Evolutionary conservation across 1,140 invertebrate genomes (phyloP).

Genomic region (Pemphigus obesinymphae): DNA sequence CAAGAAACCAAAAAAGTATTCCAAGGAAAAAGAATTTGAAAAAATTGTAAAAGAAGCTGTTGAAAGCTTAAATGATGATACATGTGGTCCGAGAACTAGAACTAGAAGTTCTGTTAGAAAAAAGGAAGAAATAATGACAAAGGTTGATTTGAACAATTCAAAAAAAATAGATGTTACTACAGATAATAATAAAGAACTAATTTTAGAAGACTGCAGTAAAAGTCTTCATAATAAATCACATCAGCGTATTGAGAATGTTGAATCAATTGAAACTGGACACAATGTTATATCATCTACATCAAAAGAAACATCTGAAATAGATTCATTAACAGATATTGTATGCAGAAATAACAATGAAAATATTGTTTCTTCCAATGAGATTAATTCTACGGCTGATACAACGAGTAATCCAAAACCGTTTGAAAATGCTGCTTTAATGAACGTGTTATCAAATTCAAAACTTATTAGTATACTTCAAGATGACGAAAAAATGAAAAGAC

Average conservation of each 20-base stretch:
- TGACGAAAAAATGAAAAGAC: not conserved
- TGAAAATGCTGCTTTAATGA: not conserved
- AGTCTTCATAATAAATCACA: not conserved
- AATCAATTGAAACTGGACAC: not conserved
- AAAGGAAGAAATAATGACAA: not conserved
- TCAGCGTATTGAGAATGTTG: not conserved
- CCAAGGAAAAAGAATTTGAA: conserved; percentile 32
- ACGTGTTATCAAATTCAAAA: not conserved
- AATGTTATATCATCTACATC: conserved; percentile 30
- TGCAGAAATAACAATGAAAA: not conserved
- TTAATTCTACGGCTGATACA: conserved; percentile 6
- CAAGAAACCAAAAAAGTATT: conserved; percentile 25
- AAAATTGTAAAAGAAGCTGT: conserved; percentile 25
- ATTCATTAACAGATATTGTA: not conserved
- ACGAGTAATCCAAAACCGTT: not conserved
- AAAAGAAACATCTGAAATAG: not conserved
- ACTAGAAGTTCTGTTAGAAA: not conserved
- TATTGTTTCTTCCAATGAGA: conserved; percentile 13
- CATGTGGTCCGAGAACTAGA: not conserved
- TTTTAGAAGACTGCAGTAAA: not conserved
- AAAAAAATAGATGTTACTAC: not conserved
- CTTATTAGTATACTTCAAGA: not conserved
- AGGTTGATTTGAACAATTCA: not conserved
- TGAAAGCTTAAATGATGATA: not conserved
- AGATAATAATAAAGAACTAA: not conserved